Evolutionary conservation across 2,797 vertebrate genomes (phyloP).

Genomic region (Chloroceryle inda): DNA sequence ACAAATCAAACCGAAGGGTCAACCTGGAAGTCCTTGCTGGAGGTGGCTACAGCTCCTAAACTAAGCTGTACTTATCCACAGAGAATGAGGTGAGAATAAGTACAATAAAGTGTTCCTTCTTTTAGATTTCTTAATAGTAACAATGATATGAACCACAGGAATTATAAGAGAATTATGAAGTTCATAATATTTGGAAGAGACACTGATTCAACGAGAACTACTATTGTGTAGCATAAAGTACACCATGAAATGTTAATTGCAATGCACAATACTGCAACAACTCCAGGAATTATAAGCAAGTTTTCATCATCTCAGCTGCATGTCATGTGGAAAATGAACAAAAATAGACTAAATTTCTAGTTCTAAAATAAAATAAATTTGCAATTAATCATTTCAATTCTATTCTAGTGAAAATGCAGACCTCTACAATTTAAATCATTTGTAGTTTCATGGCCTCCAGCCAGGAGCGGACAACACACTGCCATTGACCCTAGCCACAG

Average conservation of each 20-base stretch:
- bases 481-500: slow-evolving; percentile 54
- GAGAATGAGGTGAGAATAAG: no score
- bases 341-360: slow-evolving; percentile 7
- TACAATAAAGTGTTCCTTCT: not conserved
- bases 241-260: slow-evolving; percentile 15
- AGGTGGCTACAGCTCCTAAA: not conserved
- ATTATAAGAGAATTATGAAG: not conserved
- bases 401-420: slow-evolving; percentile 64
- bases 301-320: not conserved
- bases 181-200: not conserved
- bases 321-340: not conserved
- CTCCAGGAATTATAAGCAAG: not conserved
- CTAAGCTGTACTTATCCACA: not conserved
- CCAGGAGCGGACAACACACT: slow-evolving; percentile 22
- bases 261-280: not conserved
- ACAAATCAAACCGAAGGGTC: not conserved
- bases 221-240: not conserved
- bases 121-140: not conserved
- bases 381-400: slow-evolving; percentile 67
- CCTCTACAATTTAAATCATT: slow-evolving; percentile 64
- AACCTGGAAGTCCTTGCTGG: not conserved
- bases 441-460: slow-evolving; percentile 60
- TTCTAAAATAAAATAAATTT: not conserved
- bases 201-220: not conserved
- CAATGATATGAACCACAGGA: not conserved